These are phyloP conservation scores for Nasalis larvatus DNA, from an alignment of 2,113 vertebrate genomes.

Conservation along the genomic window DNA sequence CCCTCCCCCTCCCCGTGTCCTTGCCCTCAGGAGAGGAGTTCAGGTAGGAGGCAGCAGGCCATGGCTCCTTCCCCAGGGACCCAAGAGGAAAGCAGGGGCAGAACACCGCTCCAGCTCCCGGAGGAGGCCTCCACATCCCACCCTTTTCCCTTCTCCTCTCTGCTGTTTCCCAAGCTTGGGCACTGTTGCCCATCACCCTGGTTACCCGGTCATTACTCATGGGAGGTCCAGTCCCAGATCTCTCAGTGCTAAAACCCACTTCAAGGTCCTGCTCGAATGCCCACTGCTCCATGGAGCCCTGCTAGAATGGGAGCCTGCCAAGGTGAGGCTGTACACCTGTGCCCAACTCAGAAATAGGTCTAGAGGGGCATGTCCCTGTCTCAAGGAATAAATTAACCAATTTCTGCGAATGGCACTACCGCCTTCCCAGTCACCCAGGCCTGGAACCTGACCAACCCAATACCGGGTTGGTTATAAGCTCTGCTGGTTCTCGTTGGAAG, in stretches of 20 bases:
- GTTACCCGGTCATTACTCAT: background rate
- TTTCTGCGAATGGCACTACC: background rate
- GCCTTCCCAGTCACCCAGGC: background rate
- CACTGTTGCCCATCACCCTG: background rate
- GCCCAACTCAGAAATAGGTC: background rate
- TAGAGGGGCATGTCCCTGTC: background rate
- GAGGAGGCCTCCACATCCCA: background rate
- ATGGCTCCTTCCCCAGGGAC: background rate
- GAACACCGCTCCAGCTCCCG: fast-evolving
- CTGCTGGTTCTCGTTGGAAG: background rate
- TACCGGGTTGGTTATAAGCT: background rate
- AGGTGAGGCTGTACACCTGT: too few relatives aligned
- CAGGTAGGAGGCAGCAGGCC: background rate
- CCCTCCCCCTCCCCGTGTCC: background rate
- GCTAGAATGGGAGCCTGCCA: fast-evolving
- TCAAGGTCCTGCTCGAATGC: background rate
- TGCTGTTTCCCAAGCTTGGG: background rate
- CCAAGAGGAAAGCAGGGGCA: background rate
- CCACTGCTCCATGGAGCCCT: background rate
- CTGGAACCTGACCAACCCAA: background rate
- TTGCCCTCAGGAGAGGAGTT: slow-evolving; percentile 33
- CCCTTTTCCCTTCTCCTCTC: background rate
- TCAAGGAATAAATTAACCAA: background rate
- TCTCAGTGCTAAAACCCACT: background rate
- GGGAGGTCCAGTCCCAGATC: background rate